Evolutionary conservation across 2,113 vertebrate species (phyloP), one percentile per base, ranked within the genome.

Genomic region (Columba janthina): DNA sequence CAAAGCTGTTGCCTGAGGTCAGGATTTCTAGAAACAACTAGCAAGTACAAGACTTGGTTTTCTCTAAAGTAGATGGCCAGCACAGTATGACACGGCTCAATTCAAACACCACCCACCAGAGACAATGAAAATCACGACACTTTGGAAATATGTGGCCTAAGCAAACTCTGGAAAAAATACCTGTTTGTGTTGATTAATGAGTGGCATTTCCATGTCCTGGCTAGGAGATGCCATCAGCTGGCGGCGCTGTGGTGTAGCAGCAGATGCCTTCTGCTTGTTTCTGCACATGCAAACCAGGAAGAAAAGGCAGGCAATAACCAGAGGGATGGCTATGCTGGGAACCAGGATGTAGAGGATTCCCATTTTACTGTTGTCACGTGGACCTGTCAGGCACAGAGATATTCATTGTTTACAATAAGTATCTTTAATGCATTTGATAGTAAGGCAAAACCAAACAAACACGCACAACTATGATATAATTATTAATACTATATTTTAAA

Each of bases 281-380:
- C 99, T 98, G 92, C 99, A 99, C 99, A 99, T 98, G 80, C 99
- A 99, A 51, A 99, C 98, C 96, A 99, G 91, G 96, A 99, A 99
- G 97, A 99, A 99, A 19, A 99, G 98, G 97, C 99, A 99, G 29
- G 99, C 99, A 1, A 99, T 98, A 95, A 99, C 98, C 93, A 99
- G 75, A 4, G 99, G 99, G 17, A 99, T 99, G 56, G 99, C 98
- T 36, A 99, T 99, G 77, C 99, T 99, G 7, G 99, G 99, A 34
- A 99, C 98, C 44, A 99, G 85, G 85, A 99, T 99, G 95, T 99
- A 99, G 53, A 99, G 98, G 62, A 99, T 99, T 89, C 99, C 99
- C 98, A 99, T 99, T 97, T 98, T 98, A 90, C 98, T 98, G 97
- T 97, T 98, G 87, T 99, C 99, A 57, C 94, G 98, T 65, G 98